phyloP scores from a whole-genome alignment of 2,888 invertebrate genomes.

The Cataglyphis livida region DNA sequence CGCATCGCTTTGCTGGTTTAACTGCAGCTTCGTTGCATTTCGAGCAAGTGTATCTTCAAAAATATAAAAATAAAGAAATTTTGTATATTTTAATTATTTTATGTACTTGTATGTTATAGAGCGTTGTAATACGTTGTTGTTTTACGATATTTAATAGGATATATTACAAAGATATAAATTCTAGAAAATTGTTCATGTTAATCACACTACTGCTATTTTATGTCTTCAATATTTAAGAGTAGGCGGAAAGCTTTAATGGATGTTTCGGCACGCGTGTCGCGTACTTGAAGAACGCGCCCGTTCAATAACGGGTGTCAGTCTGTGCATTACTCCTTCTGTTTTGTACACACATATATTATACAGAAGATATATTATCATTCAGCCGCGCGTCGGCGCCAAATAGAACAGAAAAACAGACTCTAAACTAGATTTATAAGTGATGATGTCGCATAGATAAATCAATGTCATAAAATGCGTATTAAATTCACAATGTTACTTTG shows the following conservation, averaged over 20 bases:
- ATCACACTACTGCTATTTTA: neutral
- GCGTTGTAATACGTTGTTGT: neutral
- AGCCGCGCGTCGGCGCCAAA: slow-evolving; percentile 28
- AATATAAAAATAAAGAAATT: neutral
- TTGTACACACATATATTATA: slow-evolving; percentile 16
- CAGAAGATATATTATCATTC: slow-evolving; percentile 54
- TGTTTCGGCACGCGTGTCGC: slow-evolving; percentile 58
- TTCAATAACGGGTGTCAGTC: neutral
- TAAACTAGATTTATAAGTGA: slow-evolving; percentile 18
- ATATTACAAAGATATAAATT: slow-evolving; percentile 8
- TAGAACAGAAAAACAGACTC: slow-evolving; percentile 19
- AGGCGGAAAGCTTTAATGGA: slow-evolving; percentile 55
- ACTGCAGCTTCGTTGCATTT: neutral
- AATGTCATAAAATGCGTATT: neutral
- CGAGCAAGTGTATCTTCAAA: neutral
- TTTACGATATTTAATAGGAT: neutral
- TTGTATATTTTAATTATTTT: neutral
- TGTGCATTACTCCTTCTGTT: slow-evolving; percentile 9
- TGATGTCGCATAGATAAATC: neutral
- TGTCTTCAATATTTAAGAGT: slow-evolving; percentile 29
- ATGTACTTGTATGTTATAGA: neutral
- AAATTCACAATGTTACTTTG: neutral
- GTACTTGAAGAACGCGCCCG: slow-evolving; percentile 32
- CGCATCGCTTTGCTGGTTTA: neutral
- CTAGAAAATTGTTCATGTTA: neutral